Evolutionary conservation across 2,888 invertebrate species (phyloP), one percentile per base, ranked within the genome.

Genomic region (Cyclophora albipunctata): DNA sequence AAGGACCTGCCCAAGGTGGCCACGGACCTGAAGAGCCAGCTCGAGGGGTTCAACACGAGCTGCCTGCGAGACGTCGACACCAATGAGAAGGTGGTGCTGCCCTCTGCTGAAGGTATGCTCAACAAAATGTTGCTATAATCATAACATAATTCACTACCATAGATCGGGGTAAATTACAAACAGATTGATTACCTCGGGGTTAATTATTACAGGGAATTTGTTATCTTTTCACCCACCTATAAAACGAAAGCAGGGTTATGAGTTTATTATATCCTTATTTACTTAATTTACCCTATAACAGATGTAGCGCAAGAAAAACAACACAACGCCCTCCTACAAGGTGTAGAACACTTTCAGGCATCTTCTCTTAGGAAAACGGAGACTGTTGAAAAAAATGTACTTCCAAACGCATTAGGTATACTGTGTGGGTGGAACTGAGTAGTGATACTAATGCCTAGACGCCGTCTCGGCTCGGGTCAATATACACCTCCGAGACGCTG

Each of bases 1-100:
- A 96, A 96, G 90, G 96, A 96, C 88, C 91, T 96, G 69, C 97
- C 97, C 63, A 96, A 96, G 91, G 96, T 97, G 61, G 95, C 95
- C 63, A 91, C 92, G 51, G 95, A 96, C 81, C 91, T 97, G 60
- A 97, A 97, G 87, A 95, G 93, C 76, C 96, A 97, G 89, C 91
- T 98, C 67, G 96, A 96, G 84, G 94, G 93, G 47, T 98, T 98
- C 91, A 95, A 96, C 83, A 92, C 95, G 55, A 93, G 93, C 72
- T 93, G 95, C 72, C 91, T 98, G 81, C 95, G 95, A 78, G 96
- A 96, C 75, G 95, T 96, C 5, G 93, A 94, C 67, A 97, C 97
- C 51, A 92, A 95, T 62, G 98, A 98, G 79, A 98, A 98, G 84
- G 95, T 96, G 54, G 92, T 97, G 57, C 90, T 98, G 69, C 98